phyloP scores from a whole-genome alignment of 2,797 vertebrate species.

The Dipus sagitta region DNA sequence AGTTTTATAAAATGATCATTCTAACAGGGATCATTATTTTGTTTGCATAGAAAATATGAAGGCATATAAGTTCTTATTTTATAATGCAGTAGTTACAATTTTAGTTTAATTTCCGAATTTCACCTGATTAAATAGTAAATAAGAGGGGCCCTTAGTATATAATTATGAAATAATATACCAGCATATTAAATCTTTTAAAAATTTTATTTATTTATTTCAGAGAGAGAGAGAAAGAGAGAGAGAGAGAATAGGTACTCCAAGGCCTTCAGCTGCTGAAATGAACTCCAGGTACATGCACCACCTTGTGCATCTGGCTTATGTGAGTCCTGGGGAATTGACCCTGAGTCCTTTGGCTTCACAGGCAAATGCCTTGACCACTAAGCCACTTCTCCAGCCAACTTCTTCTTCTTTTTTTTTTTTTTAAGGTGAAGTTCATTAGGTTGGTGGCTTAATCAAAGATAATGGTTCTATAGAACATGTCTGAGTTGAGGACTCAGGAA shows the following conservation, averaged over 20 bases:
- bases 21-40: not conserved
- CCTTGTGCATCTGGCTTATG: too few species aligned
- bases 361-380: too few species aligned
- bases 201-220: too few species aligned
- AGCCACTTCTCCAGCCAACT: too few species aligned
- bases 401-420: not conserved
- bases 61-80: conserved; percentile 12
- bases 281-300: too few species aligned
- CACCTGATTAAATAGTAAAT: conserved; percentile 26
- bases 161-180: not conserved
- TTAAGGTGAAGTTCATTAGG: not conserved
- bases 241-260: too few species aligned
- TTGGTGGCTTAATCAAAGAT: not conserved
- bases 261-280: too few species aligned
- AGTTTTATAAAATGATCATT: conserved; percentile 39
- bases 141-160: not conserved
- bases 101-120: not conserved
- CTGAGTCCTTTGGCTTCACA: too few species aligned
- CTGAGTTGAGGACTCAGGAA: not conserved
- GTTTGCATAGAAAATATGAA: not conserved
- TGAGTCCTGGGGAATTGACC: too few species aligned
- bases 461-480: not conserved
- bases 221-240: too few species aligned
- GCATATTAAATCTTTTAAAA: not conserved
- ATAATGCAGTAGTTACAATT: not conserved